These are phyloP conservation scores for Phorcus lineatus DNA, from an alignment of 2,888 invertebrate genomes.

Conservation along the genomic window DNA sequence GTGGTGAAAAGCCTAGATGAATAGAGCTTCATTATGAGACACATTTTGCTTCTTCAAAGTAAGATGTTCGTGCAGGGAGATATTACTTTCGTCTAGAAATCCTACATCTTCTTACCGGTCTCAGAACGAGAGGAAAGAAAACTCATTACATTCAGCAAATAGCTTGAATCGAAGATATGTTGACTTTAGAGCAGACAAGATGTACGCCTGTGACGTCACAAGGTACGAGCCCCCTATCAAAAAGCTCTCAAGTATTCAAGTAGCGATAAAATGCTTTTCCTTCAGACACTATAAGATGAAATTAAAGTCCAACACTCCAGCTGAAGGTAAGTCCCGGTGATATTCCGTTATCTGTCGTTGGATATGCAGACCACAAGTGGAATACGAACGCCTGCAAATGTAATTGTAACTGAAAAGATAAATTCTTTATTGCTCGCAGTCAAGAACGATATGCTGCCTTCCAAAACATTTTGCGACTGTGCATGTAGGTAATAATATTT, in stretches of 20 bases:
- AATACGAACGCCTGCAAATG: background rate
- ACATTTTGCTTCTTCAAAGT: background rate
- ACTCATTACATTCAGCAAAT: conserved; percentile 1
- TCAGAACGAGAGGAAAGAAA: conserved; percentile 1
- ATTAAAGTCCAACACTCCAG: background rate
- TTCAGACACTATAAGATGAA: background rate
- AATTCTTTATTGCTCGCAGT: too few species aligned
- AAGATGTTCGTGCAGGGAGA: background rate
- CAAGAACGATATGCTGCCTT: too few species aligned
- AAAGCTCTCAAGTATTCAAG: background rate
- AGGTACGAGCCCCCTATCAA: background rate
- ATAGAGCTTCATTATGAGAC: background rate
- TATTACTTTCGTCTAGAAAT: background rate
- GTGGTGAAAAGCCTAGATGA: background rate
- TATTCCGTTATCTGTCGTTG: background rate
- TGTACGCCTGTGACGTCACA: background rate
- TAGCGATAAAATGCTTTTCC: background rate
- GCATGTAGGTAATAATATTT: too few species aligned
- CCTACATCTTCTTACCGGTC: background rate
- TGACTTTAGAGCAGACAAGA: background rate
- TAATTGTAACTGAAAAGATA: too few species aligned
- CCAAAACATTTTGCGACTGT: too few species aligned
- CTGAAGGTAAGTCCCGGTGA: background rate
- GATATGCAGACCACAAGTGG: background rate
- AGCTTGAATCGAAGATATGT: background rate